Percentiles rank a stretch among this genome's conserved stretches.
Evolutionary conservation across 2,888 invertebrate species (phyloP).

Genomic region (Allygus modestus): DNA sequence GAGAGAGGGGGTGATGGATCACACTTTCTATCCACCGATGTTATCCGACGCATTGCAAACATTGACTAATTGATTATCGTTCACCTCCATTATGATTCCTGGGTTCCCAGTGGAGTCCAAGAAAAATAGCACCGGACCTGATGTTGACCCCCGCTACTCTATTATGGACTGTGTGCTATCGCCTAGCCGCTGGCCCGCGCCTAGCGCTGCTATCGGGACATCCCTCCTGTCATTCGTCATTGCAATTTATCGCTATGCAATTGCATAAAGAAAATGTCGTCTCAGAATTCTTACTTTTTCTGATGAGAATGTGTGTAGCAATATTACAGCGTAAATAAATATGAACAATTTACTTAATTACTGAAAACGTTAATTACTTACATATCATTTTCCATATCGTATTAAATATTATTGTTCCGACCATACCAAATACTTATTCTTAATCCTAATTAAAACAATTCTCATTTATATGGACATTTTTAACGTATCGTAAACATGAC

Average conservation of each 20-base stretch:
- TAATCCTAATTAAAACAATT: no score
- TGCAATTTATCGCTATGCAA: background rate
- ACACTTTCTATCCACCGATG: constrained; percentile 57
- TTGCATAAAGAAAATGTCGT: no score
- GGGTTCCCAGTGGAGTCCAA: constrained; percentile 44
- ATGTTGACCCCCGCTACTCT: constrained; percentile 47
- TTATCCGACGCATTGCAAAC: constrained; percentile 52
- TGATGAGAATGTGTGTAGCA: no score
- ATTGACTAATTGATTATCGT: constrained; percentile 62
- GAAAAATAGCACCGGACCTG: constrained; percentile 52
- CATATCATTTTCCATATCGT: no score
- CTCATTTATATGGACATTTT: no score
- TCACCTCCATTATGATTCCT: constrained; percentile 57
- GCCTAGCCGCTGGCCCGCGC: constrained; percentile 20
- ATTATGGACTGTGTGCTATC: constrained; percentile 48
- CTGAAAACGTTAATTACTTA: no score
- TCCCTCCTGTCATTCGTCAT: background rate
- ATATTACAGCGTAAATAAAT: no score
- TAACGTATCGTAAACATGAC: no score
- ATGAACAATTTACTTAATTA: no score
- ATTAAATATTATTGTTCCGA: no score
- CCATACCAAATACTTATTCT: no score
- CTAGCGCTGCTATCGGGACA: constrained; percentile 2
- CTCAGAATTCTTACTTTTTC: no score
- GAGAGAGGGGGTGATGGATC: constrained; percentile 49